Evolutionary conservation across 2,888 invertebrate genomes (phyloP), one percentile per base, ranked within the genome.

Genomic region (Dicyrtoma fusca): DNA sequence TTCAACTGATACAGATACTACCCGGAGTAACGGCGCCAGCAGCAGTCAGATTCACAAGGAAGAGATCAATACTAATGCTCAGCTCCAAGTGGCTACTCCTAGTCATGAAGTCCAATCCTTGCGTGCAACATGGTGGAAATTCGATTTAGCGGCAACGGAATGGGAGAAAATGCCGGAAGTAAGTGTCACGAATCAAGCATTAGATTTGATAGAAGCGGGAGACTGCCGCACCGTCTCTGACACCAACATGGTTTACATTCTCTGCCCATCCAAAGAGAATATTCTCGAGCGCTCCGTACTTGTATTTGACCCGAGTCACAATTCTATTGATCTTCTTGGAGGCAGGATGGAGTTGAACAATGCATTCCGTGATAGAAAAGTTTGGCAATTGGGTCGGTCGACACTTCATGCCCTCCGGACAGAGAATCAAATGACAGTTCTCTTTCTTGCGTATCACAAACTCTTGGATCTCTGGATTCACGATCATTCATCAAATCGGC

Each of bases 141-240:
- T 80, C 69, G 78, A 79, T 73, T 72, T 80, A 25, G 70, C 57
- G 14, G 71, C 77, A 0, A 77, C 75, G 26, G 78, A 80, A 76
- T 80, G 80, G 80, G 72, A 76, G 49, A 77, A 78, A 74, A 75
- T 78, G 77, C 76, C 76, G 59, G 65, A 70, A 72, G 76, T 75
- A 10, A 51, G 11, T 53, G 23, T 19, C 51, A 14, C 17, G 44
- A 34, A 11, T 10, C 62, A 23, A 5, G 25, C 59, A 13, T 42
- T 51, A 19, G 63, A 73, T 17, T 65, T 71, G 57, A 59, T 78
- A 25, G 70, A 44, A 21, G 49, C 47, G 25, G 76, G 74, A 44
- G 71, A 74, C 59, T 78, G 77, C 64, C 75, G 79, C 13, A 77
- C 71, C 49, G 77, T 75, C n/a, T 51, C 63, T 55, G 69, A 73